A percentile compares a stretch with the other conserved stretches of the same genome.
Evolutionary conservation across 2,888 invertebrate species (phyloP).

Genomic region (Poecilobothrus nobilitatus): DNA sequence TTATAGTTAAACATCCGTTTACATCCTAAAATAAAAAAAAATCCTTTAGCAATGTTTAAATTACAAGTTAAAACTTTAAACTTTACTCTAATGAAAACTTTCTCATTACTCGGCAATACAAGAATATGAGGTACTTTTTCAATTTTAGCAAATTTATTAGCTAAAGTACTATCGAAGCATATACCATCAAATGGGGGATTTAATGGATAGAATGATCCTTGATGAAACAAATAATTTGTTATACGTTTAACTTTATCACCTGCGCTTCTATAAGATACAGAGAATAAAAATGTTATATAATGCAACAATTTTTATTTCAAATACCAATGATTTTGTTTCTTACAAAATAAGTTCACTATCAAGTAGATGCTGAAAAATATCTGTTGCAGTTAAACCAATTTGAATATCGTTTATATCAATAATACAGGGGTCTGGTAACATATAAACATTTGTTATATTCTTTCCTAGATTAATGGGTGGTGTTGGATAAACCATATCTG

Average conservation of each 20-base stretch:
- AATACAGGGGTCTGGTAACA: conserved; percentile 74
- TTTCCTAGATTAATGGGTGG: conserved; percentile 58
- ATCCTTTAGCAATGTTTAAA: conserved; percentile 16
- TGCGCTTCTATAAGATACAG: conserved; percentile 37
- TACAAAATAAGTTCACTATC: conserved; percentile 69
- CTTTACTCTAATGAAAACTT: conserved; percentile 68
- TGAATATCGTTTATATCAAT: conserved; percentile 67
- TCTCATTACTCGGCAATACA: conserved; percentile 74
- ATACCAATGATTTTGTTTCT: conserved; percentile 34
- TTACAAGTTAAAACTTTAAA: conserved; percentile 2
- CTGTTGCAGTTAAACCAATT: conserved; percentile 72
- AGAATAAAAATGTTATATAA: conserved; percentile 1
- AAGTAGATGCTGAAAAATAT: conserved; percentile 73
- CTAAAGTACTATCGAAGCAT: conserved; percentile 61
- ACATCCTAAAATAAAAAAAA: conserved; percentile 56
- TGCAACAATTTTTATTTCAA: neutral
- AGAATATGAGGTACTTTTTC: conserved; percentile 70
- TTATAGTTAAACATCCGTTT: conserved; percentile 69
- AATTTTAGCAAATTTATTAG: conserved; percentile 63
- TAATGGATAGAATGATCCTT: conserved; percentile 74
- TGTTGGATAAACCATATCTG: conserved; percentile 74
- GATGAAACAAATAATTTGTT: conserved; percentile 63
- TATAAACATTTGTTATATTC: conserved; percentile 54
- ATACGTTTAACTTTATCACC: conserved; percentile 67
- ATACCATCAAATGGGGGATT: conserved; percentile 62